phyloP scores from a whole-genome alignment of 2,888 invertebrate genomes.

The Meta bourneti region DNA sequence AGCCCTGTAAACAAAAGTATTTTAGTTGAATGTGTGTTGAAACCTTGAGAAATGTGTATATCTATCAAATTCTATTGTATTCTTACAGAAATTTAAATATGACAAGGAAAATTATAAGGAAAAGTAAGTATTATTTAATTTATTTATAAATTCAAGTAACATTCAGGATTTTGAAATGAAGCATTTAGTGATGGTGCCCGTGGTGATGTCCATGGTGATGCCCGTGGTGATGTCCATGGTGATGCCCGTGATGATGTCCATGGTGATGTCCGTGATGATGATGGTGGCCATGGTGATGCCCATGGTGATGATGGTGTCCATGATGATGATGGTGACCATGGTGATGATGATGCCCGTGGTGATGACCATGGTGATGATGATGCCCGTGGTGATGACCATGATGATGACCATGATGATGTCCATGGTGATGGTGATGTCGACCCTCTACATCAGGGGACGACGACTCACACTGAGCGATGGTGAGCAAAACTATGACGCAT shows the following conservation, averaged over 20 bases:
- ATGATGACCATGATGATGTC: neutral
- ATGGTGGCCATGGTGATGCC: slow-evolving; percentile 29
- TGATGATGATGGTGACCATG: slow-evolving; percentile 24
- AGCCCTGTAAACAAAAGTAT: too few relatives aligned
- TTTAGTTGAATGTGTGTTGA: too few relatives aligned
- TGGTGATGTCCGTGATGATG: slow-evolving; percentile 50
- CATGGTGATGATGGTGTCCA: slow-evolving; percentile 8
- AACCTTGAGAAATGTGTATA: too few relatives aligned
- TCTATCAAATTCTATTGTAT: too few relatives aligned
- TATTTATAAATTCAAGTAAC: too few relatives aligned
- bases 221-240: neutral
- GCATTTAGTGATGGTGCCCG: neutral
- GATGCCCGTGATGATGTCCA: slow-evolving; percentile 3
- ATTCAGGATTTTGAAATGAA: too few relatives aligned
- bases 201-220: slow-evolving; percentile 18
- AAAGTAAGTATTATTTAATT: too few relatives aligned
- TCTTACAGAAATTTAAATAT: too few relatives aligned
- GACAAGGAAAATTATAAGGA: too few relatives aligned
- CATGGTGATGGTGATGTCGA: slow-evolving; percentile 30
- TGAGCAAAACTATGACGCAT: slow-evolving; percentile 7
- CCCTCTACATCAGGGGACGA: neutral
- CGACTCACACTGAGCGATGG: slow-evolving; percentile 1
- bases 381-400: neutral
- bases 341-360: slow-evolving; percentile 19
- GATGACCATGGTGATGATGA: slow-evolving; percentile 25